A percentile compares a stretch with the other conserved stretches of the same genome.
Evolutionary conservation across 2,888 invertebrate species (phyloP).

Genomic region (Seira musarum): DNA sequence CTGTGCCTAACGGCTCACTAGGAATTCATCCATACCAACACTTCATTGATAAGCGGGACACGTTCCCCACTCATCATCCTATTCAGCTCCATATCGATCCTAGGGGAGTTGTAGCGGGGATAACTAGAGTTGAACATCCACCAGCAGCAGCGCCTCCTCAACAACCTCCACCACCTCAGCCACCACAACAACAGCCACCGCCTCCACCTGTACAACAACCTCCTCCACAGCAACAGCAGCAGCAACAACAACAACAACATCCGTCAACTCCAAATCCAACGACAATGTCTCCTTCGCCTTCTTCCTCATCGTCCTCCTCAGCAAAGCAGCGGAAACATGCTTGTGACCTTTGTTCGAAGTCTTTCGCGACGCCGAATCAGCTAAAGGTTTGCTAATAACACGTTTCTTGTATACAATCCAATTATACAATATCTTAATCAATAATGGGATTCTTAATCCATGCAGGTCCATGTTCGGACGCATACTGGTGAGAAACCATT

Average conservation of each 20-base stretch:
- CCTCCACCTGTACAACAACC: neutral
- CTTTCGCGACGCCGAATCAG: slow-evolving; percentile 52
- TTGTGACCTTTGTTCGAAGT: slow-evolving; percentile 47
- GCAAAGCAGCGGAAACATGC: slow-evolving; percentile 48
- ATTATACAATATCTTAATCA: too few relatives aligned
- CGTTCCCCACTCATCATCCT: slow-evolving; percentile 47
- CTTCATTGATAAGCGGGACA: slow-evolving; percentile 48
- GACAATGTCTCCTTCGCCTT: slow-evolving; percentile 51
- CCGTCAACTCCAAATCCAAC: slow-evolving; percentile 34
- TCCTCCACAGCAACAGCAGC: slow-evolving; percentile 19
- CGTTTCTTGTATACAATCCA: too few relatives aligned
- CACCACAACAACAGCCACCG: slow-evolving; percentile 22
- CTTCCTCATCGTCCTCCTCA: slow-evolving; percentile 47
- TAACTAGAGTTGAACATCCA: slow-evolving; percentile 33
- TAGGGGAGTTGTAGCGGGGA: slow-evolving; percentile 49
- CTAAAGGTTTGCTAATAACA: slow-evolving; percentile 21
- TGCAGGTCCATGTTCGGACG: slow-evolving; percentile 27
- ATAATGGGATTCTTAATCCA: too few relatives aligned
- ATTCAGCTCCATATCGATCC: slow-evolving; percentile 52
- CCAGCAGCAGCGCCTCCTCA: slow-evolving; percentile 29
- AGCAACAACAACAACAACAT: slow-evolving; percentile 35
- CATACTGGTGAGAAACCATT: slow-evolving; percentile 52
- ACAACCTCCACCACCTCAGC: slow-evolving; percentile 41
- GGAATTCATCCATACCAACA: slow-evolving; percentile 53
- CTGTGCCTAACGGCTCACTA: slow-evolving; percentile 57